Evolutionary conservation across 2,888 invertebrate species (phyloP).

Genomic region (Epirrita christyi): DNA sequence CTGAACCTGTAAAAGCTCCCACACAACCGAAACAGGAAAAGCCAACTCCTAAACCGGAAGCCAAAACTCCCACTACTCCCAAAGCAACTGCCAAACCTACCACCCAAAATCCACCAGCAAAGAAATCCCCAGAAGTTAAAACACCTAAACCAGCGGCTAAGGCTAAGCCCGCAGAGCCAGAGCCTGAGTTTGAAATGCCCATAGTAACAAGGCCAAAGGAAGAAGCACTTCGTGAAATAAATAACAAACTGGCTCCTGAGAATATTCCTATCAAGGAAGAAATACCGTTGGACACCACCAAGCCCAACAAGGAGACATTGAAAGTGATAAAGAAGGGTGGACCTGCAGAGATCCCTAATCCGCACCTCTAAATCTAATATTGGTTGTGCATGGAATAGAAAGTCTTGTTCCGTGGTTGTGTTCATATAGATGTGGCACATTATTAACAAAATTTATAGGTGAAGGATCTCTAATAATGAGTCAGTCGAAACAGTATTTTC

Average conservation of each 20-base stretch:
- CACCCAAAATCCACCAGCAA: conserved; percentile 19
- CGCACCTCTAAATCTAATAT: conserved; percentile 50
- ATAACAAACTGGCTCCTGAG: conserved; percentile 47
- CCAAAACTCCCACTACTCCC: conserved; percentile 28
- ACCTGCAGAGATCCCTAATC: conserved; percentile 75
- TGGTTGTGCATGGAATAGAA: conserved; percentile 11
- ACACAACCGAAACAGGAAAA: conserved; percentile 28
- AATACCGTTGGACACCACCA: conserved; percentile 80
- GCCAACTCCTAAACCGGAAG: conserved; percentile 32
- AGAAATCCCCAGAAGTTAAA: conserved; percentile 35
- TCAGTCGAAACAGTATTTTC: conserved; percentile 2
- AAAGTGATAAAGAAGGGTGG: conserved; percentile 86
- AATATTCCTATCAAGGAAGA: conserved; percentile 82
- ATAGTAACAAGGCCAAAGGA: conserved; percentile 31
- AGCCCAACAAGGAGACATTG: conserved; percentile 81
- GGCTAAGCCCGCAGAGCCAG: conserved; percentile 32
- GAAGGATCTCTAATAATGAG: conserved; percentile 26
- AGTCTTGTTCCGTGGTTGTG: conserved; percentile 26
- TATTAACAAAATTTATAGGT: conserved; percentile 32
- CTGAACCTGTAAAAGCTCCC: conserved; percentile 14
- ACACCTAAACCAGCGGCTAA: conserved; percentile 31
- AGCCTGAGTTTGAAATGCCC: conserved; percentile 23
- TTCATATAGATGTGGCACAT: conserved; percentile 40
- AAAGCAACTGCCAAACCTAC: conserved; percentile 27
- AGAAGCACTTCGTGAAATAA: conserved; percentile 23